Evolutionary conservation across 2,797 vertebrate genomes (phyloP).

Genomic region (Miichthys miiuy): DNA sequence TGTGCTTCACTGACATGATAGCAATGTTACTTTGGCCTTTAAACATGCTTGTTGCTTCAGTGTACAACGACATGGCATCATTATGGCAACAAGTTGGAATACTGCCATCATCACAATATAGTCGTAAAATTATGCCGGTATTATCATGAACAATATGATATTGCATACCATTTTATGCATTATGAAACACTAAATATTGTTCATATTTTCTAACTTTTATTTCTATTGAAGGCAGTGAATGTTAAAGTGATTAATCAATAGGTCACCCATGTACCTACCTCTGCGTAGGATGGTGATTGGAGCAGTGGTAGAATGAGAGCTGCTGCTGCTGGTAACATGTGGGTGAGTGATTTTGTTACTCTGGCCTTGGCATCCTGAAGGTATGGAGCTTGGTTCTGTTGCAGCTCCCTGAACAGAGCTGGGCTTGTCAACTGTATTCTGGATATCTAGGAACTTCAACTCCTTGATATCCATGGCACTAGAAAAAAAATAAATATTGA

Average conservation of each 20-base stretch:
- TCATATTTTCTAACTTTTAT: background rate
- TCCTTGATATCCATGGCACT: slow-evolving; percentile 95
- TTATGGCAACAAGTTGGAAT: too few species aligned
- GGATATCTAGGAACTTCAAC: slow-evolving; percentile 92
- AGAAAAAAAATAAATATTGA: background rate
- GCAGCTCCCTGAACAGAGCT: slow-evolving; percentile 28
- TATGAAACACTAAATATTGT: background rate
- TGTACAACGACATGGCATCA: too few species aligned
- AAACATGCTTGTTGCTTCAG: too few species aligned
- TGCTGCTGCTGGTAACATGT: slow-evolving; percentile 46
- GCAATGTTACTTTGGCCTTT: too few species aligned
- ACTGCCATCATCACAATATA: too few species aligned
- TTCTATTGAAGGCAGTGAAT: slow-evolving; percentile 16
- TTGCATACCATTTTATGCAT: background rate
- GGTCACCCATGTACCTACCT: slow-evolving; percentile 55
- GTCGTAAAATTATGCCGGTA: too few species aligned
- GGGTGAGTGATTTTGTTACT: slow-evolving; percentile 68
- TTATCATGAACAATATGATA: too few species aligned
- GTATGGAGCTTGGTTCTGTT: slow-evolving; percentile 23
- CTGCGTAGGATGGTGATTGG: slow-evolving; percentile 86
- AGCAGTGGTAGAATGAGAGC: slow-evolving; percentile 81
- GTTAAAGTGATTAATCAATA: background rate
- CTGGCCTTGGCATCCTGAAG: slow-evolving; percentile 41
- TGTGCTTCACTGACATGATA: too few species aligned
- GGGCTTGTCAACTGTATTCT: slow-evolving; percentile 62